Percentiles rank a stretch among this genome's conserved stretches.
These are phyloP conservation scores for Amniataba percoides DNA, from an alignment of 2,797 vertebrate genomes.

Conservation along the genomic window DNA sequence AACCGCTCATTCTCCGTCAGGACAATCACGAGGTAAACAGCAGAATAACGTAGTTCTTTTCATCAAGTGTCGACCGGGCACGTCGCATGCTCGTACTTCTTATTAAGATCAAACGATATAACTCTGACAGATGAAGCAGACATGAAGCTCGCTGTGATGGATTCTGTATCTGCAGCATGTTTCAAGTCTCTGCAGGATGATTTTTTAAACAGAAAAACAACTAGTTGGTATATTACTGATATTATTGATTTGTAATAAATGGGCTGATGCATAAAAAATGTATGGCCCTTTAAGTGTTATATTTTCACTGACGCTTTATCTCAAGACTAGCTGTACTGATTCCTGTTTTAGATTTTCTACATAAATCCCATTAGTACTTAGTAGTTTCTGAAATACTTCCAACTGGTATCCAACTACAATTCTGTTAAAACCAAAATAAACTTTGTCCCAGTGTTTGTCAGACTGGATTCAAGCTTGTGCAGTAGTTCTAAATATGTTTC, in stretches of 20 bases:
- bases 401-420: background rate
- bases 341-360: background rate
- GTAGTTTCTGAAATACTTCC: background rate
- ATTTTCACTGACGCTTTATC: background rate
- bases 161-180: background rate
- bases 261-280: background rate
- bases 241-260: background rate
- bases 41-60: background rate
- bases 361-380: background rate
- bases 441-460: background rate
- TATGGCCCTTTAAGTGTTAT: background rate
- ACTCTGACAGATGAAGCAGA: background rate
- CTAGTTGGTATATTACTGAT: background rate
- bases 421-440: slow-evolving; percentile 3
- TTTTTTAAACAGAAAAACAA: background rate
- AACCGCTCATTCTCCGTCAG: too few relatives aligned
- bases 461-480: background rate
- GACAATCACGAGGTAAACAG: background rate
- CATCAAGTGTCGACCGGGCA: background rate
- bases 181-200: background rate
- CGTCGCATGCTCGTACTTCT: too few relatives aligned
- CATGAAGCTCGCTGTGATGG: background rate
- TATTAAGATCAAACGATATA: background rate
- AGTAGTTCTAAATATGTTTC: background rate
- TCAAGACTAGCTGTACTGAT: background rate